A percentile compares a stretch with the other conserved stretches of the same genome.
phyloP scores from a whole-genome alignment of 2,797 vertebrate species.

The Scolopax bukidnonensis region DNA sequence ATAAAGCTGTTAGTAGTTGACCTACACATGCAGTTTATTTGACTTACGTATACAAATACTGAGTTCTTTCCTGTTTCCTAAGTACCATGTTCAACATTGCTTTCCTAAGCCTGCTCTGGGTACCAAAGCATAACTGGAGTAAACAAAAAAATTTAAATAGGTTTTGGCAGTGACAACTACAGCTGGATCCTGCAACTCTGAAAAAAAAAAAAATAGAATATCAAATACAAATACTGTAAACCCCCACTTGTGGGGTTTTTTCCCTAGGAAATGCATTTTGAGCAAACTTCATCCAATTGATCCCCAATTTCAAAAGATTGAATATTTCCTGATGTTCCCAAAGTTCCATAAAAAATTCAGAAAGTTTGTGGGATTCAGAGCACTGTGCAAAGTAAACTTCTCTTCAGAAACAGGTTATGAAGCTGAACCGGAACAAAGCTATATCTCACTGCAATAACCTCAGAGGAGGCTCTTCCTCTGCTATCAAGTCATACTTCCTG shows the following conservation, averaged over 20 bases:
- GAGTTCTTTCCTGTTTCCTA: not conserved
- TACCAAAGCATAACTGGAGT: not conserved
- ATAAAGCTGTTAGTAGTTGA: not conserved
- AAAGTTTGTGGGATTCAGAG: not conserved
- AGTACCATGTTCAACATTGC: not conserved
- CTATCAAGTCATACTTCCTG: fast-evolving
- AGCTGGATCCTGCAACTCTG: not conserved
- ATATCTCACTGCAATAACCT: not conserved
- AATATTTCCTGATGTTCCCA: not conserved
- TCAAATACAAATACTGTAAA: not conserved
- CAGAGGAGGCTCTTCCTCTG: not conserved
- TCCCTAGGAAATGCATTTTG: fast-evolving
- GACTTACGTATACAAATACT: not conserved
- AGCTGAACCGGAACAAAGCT: not conserved
- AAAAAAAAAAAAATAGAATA: not conserved
- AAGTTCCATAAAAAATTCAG: not conserved
- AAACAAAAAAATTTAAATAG: not conserved
- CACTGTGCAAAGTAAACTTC: not conserved
- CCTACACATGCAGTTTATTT: not conserved
- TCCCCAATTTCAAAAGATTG: not conserved
- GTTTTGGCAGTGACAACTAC: not conserved
- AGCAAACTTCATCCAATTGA: not conserved
- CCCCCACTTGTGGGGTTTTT: fast-evolving
- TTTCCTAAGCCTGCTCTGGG: not conserved
- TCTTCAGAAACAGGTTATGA: not conserved